A percentile compares a stretch with the other conserved stretches of the same genome.
These are phyloP conservation scores for Drosophila aldrichi DNA, from an alignment of 2,888 invertebrate genomes.

Conservation along the genomic window DNA sequence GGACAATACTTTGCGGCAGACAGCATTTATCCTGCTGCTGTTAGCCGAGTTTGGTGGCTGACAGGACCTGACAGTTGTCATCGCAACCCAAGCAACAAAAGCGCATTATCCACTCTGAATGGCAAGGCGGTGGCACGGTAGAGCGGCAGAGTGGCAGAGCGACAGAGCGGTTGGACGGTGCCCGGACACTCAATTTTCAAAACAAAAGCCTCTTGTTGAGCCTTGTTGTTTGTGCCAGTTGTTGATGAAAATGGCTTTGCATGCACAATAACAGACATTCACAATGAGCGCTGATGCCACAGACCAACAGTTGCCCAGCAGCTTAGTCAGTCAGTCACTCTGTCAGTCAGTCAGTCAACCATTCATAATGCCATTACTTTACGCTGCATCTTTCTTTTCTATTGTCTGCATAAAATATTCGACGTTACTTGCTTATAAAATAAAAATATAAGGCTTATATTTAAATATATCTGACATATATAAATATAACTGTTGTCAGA, in stretches of 20 bases:
- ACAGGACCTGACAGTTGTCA: slow-evolving; percentile 41
- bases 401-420: slow-evolving; percentile 17
- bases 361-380: slow-evolving; percentile 6
- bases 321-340: slow-evolving; percentile 1
- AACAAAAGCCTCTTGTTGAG: slow-evolving; percentile 58
- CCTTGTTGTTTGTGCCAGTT: slow-evolving; percentile 34
- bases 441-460: not conserved
- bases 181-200: slow-evolving; percentile 22
- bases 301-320: slow-evolving; percentile 11
- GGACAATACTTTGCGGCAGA: slow-evolving; percentile 10
- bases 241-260: slow-evolving; percentile 66
- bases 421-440: not conserved
- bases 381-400: not conserved
- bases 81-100: slow-evolving; percentile 30
- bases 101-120: slow-evolving; percentile 43
- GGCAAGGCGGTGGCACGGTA: not conserved
- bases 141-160: not conserved
- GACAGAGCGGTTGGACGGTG: not conserved
- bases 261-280: slow-evolving; percentile 59
- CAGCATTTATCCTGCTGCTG: slow-evolving; percentile 20
- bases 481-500: not conserved
- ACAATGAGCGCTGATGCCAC: slow-evolving; percentile 15
- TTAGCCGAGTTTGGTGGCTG: slow-evolving; percentile 38
- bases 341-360: not conserved
- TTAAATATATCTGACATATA: not conserved